Evolutionary conservation across 2,113 vertebrate species (phyloP).

Genomic region (Passer montanus): DNA sequence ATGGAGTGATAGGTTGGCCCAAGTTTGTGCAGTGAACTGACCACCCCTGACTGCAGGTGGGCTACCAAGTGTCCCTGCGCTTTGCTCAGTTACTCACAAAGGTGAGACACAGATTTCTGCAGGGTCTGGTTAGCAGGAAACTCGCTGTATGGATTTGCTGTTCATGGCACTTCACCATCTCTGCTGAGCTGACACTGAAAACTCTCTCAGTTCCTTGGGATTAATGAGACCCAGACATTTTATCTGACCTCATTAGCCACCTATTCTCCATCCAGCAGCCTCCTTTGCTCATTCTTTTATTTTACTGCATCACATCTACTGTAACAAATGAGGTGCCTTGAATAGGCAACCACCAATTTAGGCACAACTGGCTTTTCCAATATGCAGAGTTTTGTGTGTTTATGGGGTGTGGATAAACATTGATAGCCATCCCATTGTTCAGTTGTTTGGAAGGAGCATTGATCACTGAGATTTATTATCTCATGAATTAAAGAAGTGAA

Average conservation of each 20-base stretch:
- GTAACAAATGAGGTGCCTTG: conserved; percentile 14
- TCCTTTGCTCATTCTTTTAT: conserved; percentile 37
- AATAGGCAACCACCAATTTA: conserved; percentile 19
- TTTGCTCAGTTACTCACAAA: background rate
- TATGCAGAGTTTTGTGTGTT: background rate
- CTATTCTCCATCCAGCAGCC: conserved; percentile 15
- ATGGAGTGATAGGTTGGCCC: fast-evolving
- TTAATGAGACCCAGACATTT: conserved; percentile 50
- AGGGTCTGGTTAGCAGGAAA: background rate
- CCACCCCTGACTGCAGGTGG: background rate
- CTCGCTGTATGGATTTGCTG: background rate
- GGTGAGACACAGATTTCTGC: background rate
- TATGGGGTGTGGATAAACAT: conserved; percentile 18
- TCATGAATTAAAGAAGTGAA: background rate
- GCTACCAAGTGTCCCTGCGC: background rate
- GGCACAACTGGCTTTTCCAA: background rate
- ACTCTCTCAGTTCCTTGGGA: background rate
- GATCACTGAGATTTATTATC: conserved; percentile 21
- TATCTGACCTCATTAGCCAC: conserved; percentile 61
- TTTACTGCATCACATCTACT: background rate
- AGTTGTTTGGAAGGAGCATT: background rate
- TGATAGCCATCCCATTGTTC: conserved; percentile 27
- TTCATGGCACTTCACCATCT: background rate
- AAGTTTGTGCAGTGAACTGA: background rate
- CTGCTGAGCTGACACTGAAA: background rate